phyloP scores from a whole-genome alignment of 2,113 vertebrate species.

The Thermophis baileyi region DNA sequence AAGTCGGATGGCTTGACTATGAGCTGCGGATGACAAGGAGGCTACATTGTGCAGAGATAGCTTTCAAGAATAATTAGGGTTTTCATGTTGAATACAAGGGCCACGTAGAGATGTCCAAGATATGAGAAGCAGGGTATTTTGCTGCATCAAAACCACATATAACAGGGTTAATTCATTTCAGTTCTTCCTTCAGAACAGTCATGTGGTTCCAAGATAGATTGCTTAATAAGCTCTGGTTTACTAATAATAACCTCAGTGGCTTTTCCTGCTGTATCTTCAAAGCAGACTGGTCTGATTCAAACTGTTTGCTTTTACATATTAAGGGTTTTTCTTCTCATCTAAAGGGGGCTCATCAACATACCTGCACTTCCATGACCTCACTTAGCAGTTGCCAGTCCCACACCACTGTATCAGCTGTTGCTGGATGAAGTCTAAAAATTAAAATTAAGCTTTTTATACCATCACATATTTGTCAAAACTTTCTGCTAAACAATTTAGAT shows the following conservation, averaged over 20 bases:
- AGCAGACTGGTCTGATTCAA: not conserved
- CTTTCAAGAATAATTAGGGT: not conserved
- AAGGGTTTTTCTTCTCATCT: not conserved
- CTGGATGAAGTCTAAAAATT: constrained; percentile 83
- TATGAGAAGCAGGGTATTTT: not conserved
- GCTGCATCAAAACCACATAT: not conserved
- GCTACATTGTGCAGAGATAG: not conserved
- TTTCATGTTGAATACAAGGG: not conserved
- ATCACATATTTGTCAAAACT: not conserved
- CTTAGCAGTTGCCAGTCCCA: constrained; percentile 90
- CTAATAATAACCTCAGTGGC: not conserved
- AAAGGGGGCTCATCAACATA: constrained; percentile 49
- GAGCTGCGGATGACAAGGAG: not conserved
- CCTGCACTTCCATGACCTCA: constrained; percentile 79
- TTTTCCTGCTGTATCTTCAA: not conserved
- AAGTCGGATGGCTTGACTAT: not conserved
- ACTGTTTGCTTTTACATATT: not conserved
- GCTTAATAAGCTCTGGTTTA: not conserved
- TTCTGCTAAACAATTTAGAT: not conserved
- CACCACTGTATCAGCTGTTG: constrained; percentile 69
- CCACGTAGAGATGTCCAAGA: not conserved
- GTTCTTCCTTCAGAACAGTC: not conserved
- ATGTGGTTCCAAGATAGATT: not conserved
- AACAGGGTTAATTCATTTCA: not conserved
- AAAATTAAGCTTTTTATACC: constrained; percentile 39